Evolutionary conservation across 2,888 invertebrate species (phyloP).

Genomic region (Ephialtes manifestator): DNA sequence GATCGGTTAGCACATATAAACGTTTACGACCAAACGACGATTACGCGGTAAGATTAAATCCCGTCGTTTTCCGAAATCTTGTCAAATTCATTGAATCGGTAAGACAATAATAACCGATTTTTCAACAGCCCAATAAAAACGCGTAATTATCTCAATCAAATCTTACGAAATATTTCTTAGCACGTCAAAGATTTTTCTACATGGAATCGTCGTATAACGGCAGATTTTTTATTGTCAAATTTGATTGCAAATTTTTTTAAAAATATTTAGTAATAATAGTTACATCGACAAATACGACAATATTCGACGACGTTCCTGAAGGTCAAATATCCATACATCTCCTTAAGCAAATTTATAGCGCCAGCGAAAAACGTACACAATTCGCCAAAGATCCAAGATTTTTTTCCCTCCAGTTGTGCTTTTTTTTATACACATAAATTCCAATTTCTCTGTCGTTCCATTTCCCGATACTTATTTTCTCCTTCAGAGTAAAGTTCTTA

Average conservation of each 20-base stretch:
- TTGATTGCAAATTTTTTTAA: too few relatives aligned
- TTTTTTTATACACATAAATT: not conserved
- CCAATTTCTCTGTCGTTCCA: not conserved
- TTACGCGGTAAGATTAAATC: not conserved
- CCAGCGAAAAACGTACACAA: not conserved
- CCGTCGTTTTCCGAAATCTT: not conserved
- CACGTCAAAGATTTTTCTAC: not conserved
- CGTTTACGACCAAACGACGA: not conserved
- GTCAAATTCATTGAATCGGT: not conserved
- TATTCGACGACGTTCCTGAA: too few relatives aligned
- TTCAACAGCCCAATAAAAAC: too few relatives aligned
- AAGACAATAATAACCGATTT: too few relatives aligned
- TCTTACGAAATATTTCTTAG: not conserved
- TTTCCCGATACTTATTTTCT: not conserved
- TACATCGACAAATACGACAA: too few relatives aligned
- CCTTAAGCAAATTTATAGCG: too few relatives aligned
- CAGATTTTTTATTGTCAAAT: too few relatives aligned
- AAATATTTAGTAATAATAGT: too few relatives aligned
- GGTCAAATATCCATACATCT: too few relatives aligned
- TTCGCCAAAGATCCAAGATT: not conserved
- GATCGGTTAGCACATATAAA: not conserved
- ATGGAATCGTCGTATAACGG: not conserved
- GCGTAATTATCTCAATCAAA: too few relatives aligned
- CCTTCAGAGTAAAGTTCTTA: not conserved
- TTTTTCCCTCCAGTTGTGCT: not conserved